phyloP scores from a whole-genome alignment of 2,888 invertebrate genomes.

The Mythimna pallens region DNA sequence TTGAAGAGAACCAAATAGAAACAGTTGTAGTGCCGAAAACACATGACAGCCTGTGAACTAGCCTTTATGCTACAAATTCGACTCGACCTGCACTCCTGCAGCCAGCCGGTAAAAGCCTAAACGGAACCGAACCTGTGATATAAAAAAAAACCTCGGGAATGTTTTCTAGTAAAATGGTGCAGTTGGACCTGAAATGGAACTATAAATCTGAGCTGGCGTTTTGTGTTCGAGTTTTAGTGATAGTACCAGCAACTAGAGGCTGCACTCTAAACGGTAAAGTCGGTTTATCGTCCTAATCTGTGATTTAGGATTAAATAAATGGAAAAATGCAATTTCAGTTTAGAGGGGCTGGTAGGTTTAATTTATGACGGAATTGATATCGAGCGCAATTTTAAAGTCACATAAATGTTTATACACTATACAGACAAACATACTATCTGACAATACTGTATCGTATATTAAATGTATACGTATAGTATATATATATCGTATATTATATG shows the following conservation, averaged over 20 bases:
- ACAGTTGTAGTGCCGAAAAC: conserved; percentile 45
- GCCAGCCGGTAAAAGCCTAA: conserved; percentile 36
- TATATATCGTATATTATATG: background rate
- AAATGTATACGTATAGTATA: no score
- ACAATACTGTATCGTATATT: background rate
- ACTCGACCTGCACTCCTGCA: conserved; percentile 22
- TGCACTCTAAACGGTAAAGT: background rate
- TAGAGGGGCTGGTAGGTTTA: background rate
- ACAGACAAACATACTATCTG: background rate
- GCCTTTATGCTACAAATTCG: conserved; percentile 52
- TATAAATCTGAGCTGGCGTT: conserved; percentile 29
- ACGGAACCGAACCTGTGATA: conserved; percentile 4
- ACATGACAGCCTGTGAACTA: conserved; percentile 16
- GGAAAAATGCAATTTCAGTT: background rate
- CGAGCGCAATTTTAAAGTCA: background rate
- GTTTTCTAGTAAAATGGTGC: conserved; percentile 8
- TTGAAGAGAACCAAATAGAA: conserved; percentile 32
- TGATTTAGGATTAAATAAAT: conserved; percentile 1
- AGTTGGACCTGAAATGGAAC: conserved; percentile 14
- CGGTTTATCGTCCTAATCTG: background rate
- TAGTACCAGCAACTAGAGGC: background rate
- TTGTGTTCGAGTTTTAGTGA: conserved; percentile 12
- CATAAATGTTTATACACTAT: background rate
- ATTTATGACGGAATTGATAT: background rate
- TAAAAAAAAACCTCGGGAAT: conserved; percentile 27